Evolutionary conservation across 2,797 vertebrate genomes (phyloP).

Genomic region (Scyliorhinus canicula): DNA sequence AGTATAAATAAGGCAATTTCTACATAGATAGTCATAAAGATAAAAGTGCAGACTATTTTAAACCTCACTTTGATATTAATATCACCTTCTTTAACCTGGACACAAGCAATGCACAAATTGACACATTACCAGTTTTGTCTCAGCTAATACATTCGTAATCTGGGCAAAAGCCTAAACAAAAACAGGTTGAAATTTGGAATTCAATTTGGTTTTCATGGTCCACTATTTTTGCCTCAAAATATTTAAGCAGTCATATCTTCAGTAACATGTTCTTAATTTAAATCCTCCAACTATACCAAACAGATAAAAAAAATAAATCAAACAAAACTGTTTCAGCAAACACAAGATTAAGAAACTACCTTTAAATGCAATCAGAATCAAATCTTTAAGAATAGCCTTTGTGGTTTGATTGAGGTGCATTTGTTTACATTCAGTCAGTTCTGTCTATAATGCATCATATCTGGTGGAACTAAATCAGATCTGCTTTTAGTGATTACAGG

Average conservation of each 20-base stretch:
- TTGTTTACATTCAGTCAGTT: not conserved
- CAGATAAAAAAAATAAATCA: no score
- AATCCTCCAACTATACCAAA: no score
- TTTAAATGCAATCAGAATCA: not conserved
- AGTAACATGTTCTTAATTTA: not conserved
- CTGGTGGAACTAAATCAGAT: not conserved
- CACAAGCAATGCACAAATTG: not conserved
- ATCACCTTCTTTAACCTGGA: not conserved
- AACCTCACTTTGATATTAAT: not conserved
- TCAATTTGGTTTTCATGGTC: not conserved
- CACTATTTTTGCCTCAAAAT: not conserved
- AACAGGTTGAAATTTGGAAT: not conserved
- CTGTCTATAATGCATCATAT: not conserved
- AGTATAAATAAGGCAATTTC: not conserved
- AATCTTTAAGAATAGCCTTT: not conserved
- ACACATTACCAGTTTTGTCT: not conserved
- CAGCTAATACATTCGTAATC: not conserved
- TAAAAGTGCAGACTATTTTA: not conserved
- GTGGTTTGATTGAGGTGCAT: not conserved
- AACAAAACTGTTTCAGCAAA: not conserved
- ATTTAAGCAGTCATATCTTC: not conserved
- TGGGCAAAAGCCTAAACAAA: not conserved
- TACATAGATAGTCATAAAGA: no score
- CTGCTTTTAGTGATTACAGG: not conserved
- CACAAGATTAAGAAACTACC: not conserved